Percentiles rank a stretch among this genome's conserved stretches.
phyloP scores from a whole-genome alignment of 2,113 vertebrate genomes.

The Coreoperca whiteheadi region DNA sequence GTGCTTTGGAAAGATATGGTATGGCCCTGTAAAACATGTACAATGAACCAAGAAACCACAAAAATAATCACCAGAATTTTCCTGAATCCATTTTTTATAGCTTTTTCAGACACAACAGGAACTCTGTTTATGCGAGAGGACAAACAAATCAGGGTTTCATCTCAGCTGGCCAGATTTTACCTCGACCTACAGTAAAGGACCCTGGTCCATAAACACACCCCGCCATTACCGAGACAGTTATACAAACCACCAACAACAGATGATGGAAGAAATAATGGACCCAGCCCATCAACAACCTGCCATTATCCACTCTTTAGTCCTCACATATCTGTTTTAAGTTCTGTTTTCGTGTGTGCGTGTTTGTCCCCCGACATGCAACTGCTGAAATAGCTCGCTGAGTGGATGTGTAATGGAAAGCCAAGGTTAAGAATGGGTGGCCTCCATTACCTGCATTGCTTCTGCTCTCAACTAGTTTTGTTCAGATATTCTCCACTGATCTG shows the following conservation, averaged over 20 bases:
- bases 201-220: constrained; percentile 27
- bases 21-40: neutral
- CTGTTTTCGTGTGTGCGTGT: constrained; percentile 60
- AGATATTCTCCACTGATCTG: constrained; percentile 36
- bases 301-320: constrained; percentile 71
- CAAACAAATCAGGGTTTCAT: constrained; percentile 6
- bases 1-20: no score
- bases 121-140: neutral
- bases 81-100: neutral
- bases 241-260: constrained; percentile 51
- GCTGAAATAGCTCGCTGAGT: constrained; percentile 69
- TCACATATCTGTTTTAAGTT: constrained; percentile 60
- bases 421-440: constrained; percentile 71
- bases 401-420: constrained; percentile 64
- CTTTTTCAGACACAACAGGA: neutral
- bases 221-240: constrained; percentile 39
- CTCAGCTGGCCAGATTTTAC: neutral
- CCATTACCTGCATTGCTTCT: constrained; percentile 65
- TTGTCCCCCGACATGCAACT: constrained; percentile 49
- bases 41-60: neutral
- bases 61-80: neutral
- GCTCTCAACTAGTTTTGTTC: constrained; percentile 48
- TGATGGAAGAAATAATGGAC: constrained; percentile 71
- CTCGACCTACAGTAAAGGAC: constrained; percentile 9
- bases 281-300: constrained; percentile 53